Evolutionary conservation across 2,113 vertebrate species (phyloP).

Genomic region (Arenaria interpres): DNA sequence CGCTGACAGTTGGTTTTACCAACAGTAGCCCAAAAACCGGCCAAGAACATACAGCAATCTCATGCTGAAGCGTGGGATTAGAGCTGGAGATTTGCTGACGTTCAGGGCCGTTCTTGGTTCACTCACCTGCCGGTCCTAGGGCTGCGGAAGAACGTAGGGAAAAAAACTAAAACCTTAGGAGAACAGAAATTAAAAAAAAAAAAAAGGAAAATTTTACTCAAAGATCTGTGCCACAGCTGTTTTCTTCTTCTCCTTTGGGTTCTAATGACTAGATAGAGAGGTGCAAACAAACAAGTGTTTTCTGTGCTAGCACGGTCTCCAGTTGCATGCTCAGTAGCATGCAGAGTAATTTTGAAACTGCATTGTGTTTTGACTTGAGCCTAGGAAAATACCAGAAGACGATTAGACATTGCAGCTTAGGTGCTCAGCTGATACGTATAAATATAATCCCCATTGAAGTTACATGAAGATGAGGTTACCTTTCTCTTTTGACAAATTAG

Average conservation of each 20-base stretch:
- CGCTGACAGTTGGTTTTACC: not conserved
- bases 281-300: not conserved
- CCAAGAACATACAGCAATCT: not conserved
- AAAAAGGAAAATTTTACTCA: not conserved
- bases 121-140: not conserved
- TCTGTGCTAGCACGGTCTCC: not conserved
- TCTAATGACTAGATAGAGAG: not conserved
- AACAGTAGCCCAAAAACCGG: not conserved
- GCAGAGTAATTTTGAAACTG: not conserved
- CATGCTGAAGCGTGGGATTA: not conserved
- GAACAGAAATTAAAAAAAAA: not conserved
- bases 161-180: not conserved
- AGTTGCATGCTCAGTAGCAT: not conserved
- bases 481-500: not conserved
- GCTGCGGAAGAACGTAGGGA: accelerated
- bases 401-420: not conserved
- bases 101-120: accelerated
- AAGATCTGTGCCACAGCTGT: not conserved
- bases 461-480: not conserved
- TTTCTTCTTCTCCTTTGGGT: not conserved
- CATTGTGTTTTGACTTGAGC: not conserved
- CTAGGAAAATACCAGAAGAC: not conserved
- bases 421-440: not conserved
- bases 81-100: not conserved
- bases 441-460: not conserved